These are phyloP conservation scores for Encarsia formosa DNA, from an alignment of 2,888 invertebrate genomes.

Conservation along the genomic window DNA sequence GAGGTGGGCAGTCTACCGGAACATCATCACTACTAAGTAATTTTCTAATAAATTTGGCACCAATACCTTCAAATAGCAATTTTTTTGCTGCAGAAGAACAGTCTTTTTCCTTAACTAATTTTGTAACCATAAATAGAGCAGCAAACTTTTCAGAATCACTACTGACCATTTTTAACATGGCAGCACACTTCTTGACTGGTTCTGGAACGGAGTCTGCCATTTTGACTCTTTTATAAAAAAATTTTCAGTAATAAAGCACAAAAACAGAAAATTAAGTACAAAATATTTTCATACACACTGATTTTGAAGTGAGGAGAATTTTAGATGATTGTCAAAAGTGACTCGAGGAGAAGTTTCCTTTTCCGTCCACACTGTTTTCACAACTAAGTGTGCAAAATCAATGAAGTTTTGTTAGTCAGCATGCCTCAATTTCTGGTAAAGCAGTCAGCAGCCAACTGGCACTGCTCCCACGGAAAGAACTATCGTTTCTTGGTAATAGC, in stretches of 20 bases:
- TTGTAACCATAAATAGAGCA: conserved; percentile 86
- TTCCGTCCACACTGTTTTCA: too few relatives aligned
- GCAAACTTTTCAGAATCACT: conserved; percentile 90
- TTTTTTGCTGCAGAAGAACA: conserved; percentile 71
- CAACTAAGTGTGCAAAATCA: too few relatives aligned
- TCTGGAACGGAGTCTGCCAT: conserved; percentile 59
- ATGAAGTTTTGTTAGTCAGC: too few relatives aligned
- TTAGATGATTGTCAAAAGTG: too few relatives aligned
- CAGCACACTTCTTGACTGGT: conserved; percentile 78
- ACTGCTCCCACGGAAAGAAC: conserved; percentile 38
- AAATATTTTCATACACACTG: too few relatives aligned
- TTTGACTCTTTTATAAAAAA: background rate
- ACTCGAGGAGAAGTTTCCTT: too few relatives aligned
- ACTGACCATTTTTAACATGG: conserved; percentile 72
- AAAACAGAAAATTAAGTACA: too few relatives aligned
- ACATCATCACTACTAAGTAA: conserved; percentile 71
- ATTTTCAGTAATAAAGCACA: too few relatives aligned
- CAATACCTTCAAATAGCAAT: conserved; percentile 83
- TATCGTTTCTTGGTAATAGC: too few relatives aligned
- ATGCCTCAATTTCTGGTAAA: too few relatives aligned
- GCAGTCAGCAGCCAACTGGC: conserved; percentile 40
- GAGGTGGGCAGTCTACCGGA: conserved; percentile 82
- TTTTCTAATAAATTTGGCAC: conserved; percentile 79
- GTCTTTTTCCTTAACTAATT: conserved; percentile 79
- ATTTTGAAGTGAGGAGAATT: too few relatives aligned